Evolutionary conservation across 2,797 vertebrate genomes (phyloP).

Genomic region (Coluber constrictor): DNA sequence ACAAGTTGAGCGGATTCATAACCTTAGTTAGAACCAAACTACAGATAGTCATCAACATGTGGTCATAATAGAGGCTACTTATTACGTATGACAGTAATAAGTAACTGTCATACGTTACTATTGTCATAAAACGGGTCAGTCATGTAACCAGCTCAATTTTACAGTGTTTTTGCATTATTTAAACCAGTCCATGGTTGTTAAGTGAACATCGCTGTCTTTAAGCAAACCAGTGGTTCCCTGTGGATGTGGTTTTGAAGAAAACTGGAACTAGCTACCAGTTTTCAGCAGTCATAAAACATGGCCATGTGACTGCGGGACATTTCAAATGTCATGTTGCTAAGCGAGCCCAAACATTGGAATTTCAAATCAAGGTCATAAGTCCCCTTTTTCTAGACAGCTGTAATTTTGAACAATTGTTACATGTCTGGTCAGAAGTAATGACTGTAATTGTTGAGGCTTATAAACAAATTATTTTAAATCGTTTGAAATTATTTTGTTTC

Average conservation of each 20-base stretch:
- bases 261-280: neutral
- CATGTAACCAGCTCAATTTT: neutral
- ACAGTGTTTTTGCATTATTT: neutral
- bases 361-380: too few species aligned
- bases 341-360: too few species aligned
- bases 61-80: neutral
- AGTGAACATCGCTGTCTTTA: neutral
- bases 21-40: neutral
- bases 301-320: neutral
- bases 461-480: neutral
- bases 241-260: neutral
- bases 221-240: neutral
- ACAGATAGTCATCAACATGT: neutral
- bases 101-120: neutral
- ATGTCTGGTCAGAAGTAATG: neutral
- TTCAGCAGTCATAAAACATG: neutral
- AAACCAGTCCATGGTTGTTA: neutral
- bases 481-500: neutral
- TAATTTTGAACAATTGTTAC: neutral
- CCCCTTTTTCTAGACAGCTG: too few species aligned
- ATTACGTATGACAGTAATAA: too few species aligned
- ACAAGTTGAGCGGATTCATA: neutral
- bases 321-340: neutral
- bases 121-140: neutral
- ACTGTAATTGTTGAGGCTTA: neutral